Base-by-base conservation (phyloP, 2,797 vertebrate species). In the Staurois parvus region DNA sequence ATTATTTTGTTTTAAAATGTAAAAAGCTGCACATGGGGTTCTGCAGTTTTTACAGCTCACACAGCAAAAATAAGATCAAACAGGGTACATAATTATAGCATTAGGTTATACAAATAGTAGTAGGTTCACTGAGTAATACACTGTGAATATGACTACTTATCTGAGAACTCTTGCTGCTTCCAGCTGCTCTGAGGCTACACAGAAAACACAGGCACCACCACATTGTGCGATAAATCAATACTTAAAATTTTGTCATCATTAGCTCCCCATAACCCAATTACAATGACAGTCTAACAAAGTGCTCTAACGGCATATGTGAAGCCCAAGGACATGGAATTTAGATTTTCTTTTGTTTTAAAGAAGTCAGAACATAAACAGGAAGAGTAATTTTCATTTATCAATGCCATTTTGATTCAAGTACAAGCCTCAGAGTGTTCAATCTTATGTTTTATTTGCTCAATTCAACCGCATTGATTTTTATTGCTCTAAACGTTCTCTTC, bases 241-340 rank as follows among this genome's bases (percentile, higher is more conserved):
- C 76, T 72, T 86, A 34, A 32, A 72, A 76, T 81, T 29, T 72
- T 86, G 77, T 81, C 79, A 81, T 86, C 73, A 86, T 82, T 80
- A 76, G 81, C 66, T 86, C 40, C 59, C 76, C 32, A 70, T 70
- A 86, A 76, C 84, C 62, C 79, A 86, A 86, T 82, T 86, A 82
- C 45, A 48, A 40, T 76, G 66, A 64, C 66, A 72, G 42, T 19
- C 45, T 86, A 42, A 81, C 76, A 80, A 85, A 85, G 69, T 85
- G 37, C 42, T 80, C 70, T 30, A 29, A 24, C 12, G 30, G 77
- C 62, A 76, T 76, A 72, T 82, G 79, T 76, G 45, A 48, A 77
- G 66, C 78, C 72, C 84, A 81, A 70, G 78, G 73, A 81, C 67
- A 76, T 70, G 28, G 32, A 70, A 34, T 77, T 66, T 72, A 48